These are phyloP conservation scores for Hyla sarda DNA, from an alignment of 2,113 vertebrate genomes.

Conservation along the genomic window DNA sequence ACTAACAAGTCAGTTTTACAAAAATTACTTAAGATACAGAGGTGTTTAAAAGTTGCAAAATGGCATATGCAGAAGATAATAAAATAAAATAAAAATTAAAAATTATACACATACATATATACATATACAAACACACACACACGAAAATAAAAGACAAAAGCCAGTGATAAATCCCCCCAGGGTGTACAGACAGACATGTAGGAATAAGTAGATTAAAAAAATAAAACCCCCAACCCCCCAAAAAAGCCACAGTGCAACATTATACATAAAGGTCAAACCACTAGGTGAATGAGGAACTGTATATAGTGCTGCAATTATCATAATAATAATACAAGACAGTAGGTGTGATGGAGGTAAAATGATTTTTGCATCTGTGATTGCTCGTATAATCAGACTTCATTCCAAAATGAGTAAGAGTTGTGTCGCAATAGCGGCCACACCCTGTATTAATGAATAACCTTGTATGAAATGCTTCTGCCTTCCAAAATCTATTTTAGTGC, in stretches of 20 bases:
- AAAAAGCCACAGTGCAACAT: neutral
- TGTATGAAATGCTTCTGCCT: slow-evolving; percentile 29
- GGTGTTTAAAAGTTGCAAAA: no score
- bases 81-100: no score
- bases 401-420: slow-evolving; percentile 51
- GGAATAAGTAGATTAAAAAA: no score
- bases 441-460: slow-evolving; percentile 56
- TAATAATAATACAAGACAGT: neutral
- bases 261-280: neutral
- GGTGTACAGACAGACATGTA: no score
- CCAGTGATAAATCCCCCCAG: no score
- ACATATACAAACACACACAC: no score
- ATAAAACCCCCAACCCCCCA: no score
- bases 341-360: neutral
- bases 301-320: neutral
- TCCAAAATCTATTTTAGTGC: slow-evolving; percentile 53
- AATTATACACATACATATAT: no score
- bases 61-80: no score
- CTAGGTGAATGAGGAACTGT: neutral
- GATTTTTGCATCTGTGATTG: slow-evolving; percentile 35
- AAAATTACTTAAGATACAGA: no score
- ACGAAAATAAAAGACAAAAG: no score
- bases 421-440: slow-evolving; percentile 49
- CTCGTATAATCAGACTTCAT: slow-evolving; percentile 39
- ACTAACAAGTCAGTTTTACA: no score